A percentile compares a stretch with the other conserved stretches of the same genome.
Evolutionary conservation across 2,113 vertebrate genomes (phyloP).

Genomic region (Lepidothrix coronata): DNA sequence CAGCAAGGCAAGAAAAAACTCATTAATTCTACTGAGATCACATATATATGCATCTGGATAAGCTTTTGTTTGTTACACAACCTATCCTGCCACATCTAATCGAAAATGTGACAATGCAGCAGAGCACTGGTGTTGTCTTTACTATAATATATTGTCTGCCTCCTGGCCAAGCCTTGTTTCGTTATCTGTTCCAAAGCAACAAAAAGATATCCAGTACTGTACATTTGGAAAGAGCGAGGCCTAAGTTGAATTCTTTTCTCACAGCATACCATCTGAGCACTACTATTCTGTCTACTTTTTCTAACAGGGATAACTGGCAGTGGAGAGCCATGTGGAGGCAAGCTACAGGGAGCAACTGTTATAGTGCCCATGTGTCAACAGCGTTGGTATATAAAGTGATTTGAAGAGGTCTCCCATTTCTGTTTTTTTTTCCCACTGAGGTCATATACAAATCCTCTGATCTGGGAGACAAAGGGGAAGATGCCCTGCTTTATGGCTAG

Average conservation of each 20-base stretch:
- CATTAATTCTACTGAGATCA: not conserved
- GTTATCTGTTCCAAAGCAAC: not conserved
- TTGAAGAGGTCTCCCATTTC: not conserved
- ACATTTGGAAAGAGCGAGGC: not conserved
- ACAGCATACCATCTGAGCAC: not conserved
- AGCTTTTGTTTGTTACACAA: not conserved
- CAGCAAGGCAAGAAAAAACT: not conserved
- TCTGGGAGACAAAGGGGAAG: not conserved
- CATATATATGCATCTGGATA: not conserved
- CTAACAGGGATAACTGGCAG: not conserved
- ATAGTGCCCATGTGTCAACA: not conserved
- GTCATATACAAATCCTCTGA: not conserved
- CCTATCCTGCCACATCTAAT: not conserved
- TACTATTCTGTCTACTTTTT: not conserved
- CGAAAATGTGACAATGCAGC: not conserved
- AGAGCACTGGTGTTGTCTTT: not conserved
- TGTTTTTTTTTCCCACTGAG: not conserved
- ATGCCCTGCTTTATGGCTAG: not conserved
- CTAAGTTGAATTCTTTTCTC: not conserved
- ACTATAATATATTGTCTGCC: not conserved
- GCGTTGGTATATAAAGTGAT: not conserved
- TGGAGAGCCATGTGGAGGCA: not conserved
- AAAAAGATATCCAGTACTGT: not conserved
- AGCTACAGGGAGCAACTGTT: not conserved
- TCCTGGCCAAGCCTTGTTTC: not conserved